A percentile compares a stretch with the other conserved stretches of the same genome.
phyloP scores from a whole-genome alignment of 2,888 invertebrate genomes.

The Leucoptera coffeella region DNA sequence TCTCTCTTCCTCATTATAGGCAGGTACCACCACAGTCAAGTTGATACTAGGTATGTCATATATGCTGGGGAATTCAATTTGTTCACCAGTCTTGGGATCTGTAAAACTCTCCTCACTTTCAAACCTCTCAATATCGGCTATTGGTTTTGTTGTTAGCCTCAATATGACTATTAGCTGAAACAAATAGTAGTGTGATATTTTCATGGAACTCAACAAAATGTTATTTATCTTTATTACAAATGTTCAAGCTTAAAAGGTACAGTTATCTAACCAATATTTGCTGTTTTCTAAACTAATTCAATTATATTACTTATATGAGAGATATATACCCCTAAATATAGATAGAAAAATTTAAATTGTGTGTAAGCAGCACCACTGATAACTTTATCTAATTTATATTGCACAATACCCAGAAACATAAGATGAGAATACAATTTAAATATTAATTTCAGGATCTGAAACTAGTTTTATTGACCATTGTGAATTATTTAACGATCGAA shows the following conservation, averaged over 20 bases:
- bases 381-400: constrained; percentile 68
- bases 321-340: neutral
- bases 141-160: too few species aligned
- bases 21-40: constrained; percentile 90
- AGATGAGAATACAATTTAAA: constrained; percentile 58
- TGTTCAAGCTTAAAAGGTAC: too few species aligned
- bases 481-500: too few species aligned
- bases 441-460: constrained; percentile 52
- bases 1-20: constrained; percentile 92
- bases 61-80: constrained; percentile 63
- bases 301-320: too few species aligned
- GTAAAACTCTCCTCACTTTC: constrained; percentile 71
- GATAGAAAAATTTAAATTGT: constrained; percentile 52
- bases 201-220: too few species aligned
- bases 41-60: constrained; percentile 63
- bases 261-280: too few species aligned
- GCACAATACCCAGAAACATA: too few species aligned
- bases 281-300: too few species aligned
- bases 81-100: constrained; percentile 48
- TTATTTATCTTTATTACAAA: too few species aligned
- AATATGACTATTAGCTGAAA: too few species aligned
- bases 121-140: constrained; percentile 57
- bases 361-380: constrained; percentile 93
- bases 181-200: too few species aligned
- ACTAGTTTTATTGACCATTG: too few species aligned